Base-by-base conservation (phyloP, 2,797 vertebrate species). In the Epinephelus coioides region DNA sequence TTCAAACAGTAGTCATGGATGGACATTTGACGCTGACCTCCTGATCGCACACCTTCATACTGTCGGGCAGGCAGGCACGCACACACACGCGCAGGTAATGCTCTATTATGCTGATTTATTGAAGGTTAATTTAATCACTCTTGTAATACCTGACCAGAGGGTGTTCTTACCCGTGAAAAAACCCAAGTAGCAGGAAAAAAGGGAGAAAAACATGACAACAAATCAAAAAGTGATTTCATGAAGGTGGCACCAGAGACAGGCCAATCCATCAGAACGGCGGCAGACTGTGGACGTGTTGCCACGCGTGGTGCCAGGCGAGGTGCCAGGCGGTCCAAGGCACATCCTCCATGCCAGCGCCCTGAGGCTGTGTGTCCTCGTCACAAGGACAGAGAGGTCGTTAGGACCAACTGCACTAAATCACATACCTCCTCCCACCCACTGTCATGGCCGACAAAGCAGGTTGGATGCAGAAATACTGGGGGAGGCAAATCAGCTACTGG, bases 341-440 rank as follows among this genome's bases (percentile, higher is more conserved):
- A 90, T 91, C 90, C 87, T 91, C 91, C 88, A 89, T 94, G 95
- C 95, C 95, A 94, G 90, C 88, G 88, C 91, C 93, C 92, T 21
- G 82, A 93, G 94, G 92, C 92, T 87, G 88, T 61, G 79, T 90
- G 91, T 93, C 92, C 92, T 92, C 87, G 68, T 88, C 86, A 82
- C 92, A 95, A 95, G 95, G 95, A 94, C 95, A 89, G 90, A 89
- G 91, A 91, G 94, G 94, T 94, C 83, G 90, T 94, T 92, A 92
- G 92, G 92, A 92, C 90, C 89, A 87, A 91, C 78, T 47, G 88
- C 91, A 91, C 91, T 94, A 94, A 93, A 94, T 94, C 94, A 94
- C 87, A 88, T 69, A 87, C 88, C 87, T 92, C 91, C 92, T 90
- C 89, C 88, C 89, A 75, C 88, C 81, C 73, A 80, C 85, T 78